Evolutionary conservation across 2,113 vertebrate genomes (phyloP).

Genomic region (Heterocephalus glaber): DNA sequence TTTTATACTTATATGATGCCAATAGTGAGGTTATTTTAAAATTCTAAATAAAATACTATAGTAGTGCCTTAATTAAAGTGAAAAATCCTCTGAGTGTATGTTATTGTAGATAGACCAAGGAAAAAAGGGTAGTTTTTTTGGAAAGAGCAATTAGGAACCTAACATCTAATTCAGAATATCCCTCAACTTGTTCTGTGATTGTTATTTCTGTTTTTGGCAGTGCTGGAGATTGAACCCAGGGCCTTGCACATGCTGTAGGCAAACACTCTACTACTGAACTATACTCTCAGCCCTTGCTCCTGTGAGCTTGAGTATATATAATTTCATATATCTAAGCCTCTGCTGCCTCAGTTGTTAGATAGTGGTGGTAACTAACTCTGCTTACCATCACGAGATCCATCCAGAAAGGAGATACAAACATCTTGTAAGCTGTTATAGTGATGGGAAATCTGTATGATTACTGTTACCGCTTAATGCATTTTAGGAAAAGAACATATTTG

Average conservation of each 20-base stretch:
- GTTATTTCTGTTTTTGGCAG: not conserved
- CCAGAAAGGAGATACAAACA: not conserved
- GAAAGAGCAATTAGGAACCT: not conserved
- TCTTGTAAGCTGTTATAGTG: conserved; percentile 16
- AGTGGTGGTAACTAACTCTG: not conserved
- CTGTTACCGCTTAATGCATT: not conserved
- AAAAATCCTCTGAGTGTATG: not conserved
- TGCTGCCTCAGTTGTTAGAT: not conserved
- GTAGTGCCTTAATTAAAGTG: not conserved
- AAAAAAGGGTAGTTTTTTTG: not conserved
- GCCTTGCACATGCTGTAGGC: not conserved
- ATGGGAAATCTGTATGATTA: not conserved
- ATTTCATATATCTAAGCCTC: not conserved
- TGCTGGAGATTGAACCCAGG: not conserved
- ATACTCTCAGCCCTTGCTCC: not conserved
- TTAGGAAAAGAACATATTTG: conserved; percentile 37
- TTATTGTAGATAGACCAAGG: not conserved
- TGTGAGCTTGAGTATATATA: not conserved
- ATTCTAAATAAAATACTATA: conserved; percentile 28
- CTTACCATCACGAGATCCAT: not conserved
- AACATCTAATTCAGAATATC: not conserved
- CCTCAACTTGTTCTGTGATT: not conserved
- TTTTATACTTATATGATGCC: conserved; percentile 9
- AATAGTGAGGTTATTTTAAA: conserved; percentile 23
- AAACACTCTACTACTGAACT: not conserved